Evolutionary conservation across 2,797 vertebrate species (phyloP).

Genomic region (Pangasius mekongensis): DNA sequence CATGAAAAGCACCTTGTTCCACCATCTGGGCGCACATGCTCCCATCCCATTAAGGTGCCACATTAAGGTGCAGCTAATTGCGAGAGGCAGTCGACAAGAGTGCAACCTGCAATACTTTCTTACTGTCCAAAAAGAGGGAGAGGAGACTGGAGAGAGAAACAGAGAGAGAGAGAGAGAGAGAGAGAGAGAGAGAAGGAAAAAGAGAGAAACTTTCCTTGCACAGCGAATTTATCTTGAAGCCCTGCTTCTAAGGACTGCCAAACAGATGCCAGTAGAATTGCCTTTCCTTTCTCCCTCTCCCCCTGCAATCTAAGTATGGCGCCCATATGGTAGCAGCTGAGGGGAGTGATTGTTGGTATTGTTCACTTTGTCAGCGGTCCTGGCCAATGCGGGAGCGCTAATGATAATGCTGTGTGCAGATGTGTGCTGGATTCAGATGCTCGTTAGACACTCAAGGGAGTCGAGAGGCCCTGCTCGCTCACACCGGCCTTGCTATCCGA

Average conservation of each 20-base stretch:
- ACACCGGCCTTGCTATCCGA: constrained; percentile 24
- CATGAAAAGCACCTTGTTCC: constrained; percentile 74
- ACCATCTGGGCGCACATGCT: constrained; percentile 74
- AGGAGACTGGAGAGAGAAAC: constrained; percentile 35
- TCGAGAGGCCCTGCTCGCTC: constrained; percentile 25
- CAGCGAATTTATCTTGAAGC: constrained; percentile 63
- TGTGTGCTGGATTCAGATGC: constrained; percentile 76
- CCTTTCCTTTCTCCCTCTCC: constrained; percentile 56
- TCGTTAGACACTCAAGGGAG: constrained; percentile 75
- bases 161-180: constrained; percentile 37
- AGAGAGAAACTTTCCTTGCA: constrained; percentile 53
- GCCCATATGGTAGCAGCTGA: constrained; percentile 83
- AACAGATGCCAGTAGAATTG: constrained; percentile 80
- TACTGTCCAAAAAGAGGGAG: constrained; percentile 61
- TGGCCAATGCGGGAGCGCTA: constrained; percentile 75
- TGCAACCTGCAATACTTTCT: constrained; percentile 71
- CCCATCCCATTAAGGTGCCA: constrained; percentile 73
- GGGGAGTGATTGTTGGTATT: constrained; percentile 83
- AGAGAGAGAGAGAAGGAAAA: constrained; percentile 17
- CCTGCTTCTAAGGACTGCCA: constrained; percentile 67
- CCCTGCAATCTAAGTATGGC: constrained; percentile 70
- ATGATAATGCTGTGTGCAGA: constrained; percentile 84
- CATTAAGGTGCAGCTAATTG: constrained; percentile 78
- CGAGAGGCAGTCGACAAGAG: constrained; percentile 70
- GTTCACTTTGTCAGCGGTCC: constrained; percentile 85